Percentiles rank a stretch among this genome's conserved stretches.
These are phyloP conservation scores for Potamilus streckersoni DNA, from an alignment of 1,140 invertebrate genomes.

Conservation along the genomic window DNA sequence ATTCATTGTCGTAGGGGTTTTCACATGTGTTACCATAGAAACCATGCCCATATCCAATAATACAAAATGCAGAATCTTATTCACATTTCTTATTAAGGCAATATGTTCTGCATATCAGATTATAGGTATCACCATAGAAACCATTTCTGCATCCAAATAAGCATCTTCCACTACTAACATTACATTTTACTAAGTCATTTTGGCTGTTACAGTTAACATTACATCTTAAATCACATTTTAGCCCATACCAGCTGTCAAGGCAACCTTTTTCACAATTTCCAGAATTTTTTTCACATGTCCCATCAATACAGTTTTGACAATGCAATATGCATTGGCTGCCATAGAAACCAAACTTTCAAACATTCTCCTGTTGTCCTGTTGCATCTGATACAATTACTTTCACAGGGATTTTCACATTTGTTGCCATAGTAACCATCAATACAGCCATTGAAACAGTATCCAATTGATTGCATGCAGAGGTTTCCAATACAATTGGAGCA, in stretches of 20 bases:
- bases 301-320: conserved; percentile 17
- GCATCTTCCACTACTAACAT: conserved; percentile 13
- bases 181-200: conserved; percentile 10
- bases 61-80: background rate
- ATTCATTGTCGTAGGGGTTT: conserved; percentile 6
- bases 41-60: conserved; percentile 10
- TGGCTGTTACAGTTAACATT: conserved; percentile 13
- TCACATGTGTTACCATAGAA: conserved; percentile 21
- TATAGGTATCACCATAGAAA: conserved; percentile 11
- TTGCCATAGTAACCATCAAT: background rate
- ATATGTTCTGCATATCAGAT: conserved; percentile 8
- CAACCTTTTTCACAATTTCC: conserved; percentile 16
- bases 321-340: conserved; percentile 14
- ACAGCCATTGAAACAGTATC: background rate
- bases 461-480: background rate
- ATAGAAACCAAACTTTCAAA: conserved; percentile 1
- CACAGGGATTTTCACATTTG: background rate
- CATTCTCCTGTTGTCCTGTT: conserved; percentile 11
- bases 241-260: conserved; percentile 6
- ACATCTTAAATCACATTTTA: conserved; percentile 11
- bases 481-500: background rate
- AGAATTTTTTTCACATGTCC: conserved; percentile 8
- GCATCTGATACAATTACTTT: conserved; percentile 3
- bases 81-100: conserved; percentile 22
- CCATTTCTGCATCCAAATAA: conserved; percentile 20